Percentiles rank a stretch among this genome's conserved stretches.
Conservation (phyloP, 2,113 vertebrate genomes). For the Hypomesus transpacificus region DNA sequence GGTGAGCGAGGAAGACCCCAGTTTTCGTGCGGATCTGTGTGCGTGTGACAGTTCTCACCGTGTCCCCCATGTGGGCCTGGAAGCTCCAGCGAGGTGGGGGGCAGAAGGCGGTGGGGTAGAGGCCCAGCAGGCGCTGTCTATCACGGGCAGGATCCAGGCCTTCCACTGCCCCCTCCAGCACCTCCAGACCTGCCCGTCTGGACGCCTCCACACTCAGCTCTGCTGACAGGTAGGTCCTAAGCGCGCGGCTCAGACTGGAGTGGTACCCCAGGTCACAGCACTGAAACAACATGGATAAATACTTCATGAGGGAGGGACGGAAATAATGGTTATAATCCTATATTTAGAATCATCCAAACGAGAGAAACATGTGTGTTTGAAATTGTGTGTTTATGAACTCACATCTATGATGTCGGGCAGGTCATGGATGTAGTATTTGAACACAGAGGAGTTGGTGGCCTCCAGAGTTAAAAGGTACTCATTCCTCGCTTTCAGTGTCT, state of each 20-base stretch:
- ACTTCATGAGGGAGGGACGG: neutral
- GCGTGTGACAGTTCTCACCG: conserved; percentile 71
- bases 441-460: conserved; percentile 95
- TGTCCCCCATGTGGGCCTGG: conserved; percentile 95
- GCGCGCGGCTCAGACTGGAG: conserved; percentile 91
- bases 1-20: neutral
- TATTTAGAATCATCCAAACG: neutral
- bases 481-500: conserved; percentile 95
- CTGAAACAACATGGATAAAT: conserved; percentile 56
- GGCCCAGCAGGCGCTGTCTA: conserved; percentile 95
- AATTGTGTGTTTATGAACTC: conserved; percentile 68
- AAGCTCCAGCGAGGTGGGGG: conserved; percentile 93
- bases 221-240: conserved; percentile 95
- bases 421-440: conserved; percentile 98
- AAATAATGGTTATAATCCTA: neutral
- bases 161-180: conserved; percentile 97
- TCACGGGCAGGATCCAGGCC: conserved; percentile 92
- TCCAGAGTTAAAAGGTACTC: conserved; percentile 97
- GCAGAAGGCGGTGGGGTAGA: conserved; percentile 93
- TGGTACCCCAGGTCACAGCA: conserved; percentile 98
- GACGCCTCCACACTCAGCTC: conserved; percentile 97
- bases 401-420: conserved; percentile 97
- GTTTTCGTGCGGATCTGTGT: neutral
- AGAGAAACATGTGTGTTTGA: conserved; percentile 1
- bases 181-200: conserved; percentile 92